These are phyloP conservation scores for Heliocidaris tuberculata DNA, from an alignment of 35 echinoderm and acorn worm genomes.

Conservation along the genomic window DNA sequence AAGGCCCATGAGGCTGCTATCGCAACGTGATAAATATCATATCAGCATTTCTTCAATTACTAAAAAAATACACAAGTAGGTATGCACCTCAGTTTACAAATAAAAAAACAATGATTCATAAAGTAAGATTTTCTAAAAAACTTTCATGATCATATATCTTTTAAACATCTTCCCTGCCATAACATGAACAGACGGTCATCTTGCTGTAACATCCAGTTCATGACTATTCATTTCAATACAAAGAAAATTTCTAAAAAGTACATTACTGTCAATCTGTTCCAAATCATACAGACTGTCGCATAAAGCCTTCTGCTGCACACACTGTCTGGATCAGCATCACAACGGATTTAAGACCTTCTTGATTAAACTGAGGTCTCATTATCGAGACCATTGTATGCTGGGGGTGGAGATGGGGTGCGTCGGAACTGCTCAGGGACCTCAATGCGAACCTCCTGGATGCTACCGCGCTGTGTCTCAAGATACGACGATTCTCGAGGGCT, in stretches of 20 bases:
- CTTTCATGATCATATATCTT: not conserved
- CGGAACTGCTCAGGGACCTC: slow-evolving; percentile 42
- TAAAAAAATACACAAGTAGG: not conserved
- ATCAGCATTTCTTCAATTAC: not conserved
- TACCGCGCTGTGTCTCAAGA: not conserved
- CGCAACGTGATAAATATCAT: not conserved
- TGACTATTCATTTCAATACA: not conserved
- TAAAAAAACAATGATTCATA: not conserved
- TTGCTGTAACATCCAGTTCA: not conserved
- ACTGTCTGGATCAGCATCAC: not conserved
- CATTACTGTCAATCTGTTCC: not conserved
- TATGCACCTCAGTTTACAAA: not conserved
- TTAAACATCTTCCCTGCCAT: not conserved
- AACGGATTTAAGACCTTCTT: not conserved
- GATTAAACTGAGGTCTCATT: slow-evolving; percentile 24
- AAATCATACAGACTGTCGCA: not conserved
- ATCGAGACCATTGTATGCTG: not conserved
- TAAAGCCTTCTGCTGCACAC: not conserved
- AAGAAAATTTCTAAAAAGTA: not conserved
- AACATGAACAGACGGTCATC: not conserved
- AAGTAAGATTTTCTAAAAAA: not conserved
- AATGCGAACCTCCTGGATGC: slow-evolving; percentile 38
- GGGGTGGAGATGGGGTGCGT: not conserved
- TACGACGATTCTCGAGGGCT: slow-evolving; percentile 34
- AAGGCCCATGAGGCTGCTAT: not conserved